phyloP scores from a whole-genome alignment of 2,113 vertebrate genomes.

The Salvelinus alpinus region DNA sequence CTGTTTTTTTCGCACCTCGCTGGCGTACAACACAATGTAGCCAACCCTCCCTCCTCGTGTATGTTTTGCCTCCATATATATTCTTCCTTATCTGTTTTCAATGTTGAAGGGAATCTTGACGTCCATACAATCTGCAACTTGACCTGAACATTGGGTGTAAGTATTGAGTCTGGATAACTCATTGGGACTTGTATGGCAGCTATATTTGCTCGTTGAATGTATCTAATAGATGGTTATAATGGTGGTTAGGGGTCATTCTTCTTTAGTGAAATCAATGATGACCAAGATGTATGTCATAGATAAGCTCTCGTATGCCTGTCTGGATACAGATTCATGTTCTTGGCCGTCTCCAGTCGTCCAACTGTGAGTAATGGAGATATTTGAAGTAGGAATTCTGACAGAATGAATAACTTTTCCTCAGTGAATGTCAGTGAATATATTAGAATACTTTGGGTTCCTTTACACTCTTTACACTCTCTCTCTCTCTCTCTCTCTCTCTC shows the following conservation, averaged over 20 bases:
- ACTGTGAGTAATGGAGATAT: constrained; percentile 6
- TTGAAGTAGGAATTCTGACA: constrained; percentile 18
- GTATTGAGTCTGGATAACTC: too few species aligned
- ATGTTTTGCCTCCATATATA: too few species aligned
- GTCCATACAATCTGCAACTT: too few species aligned
- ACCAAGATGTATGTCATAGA: background rate
- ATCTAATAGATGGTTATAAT: background rate
- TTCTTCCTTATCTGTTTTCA: too few species aligned
- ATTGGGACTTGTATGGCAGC: too few species aligned
- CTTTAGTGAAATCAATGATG: background rate
- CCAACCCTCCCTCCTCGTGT: background rate
- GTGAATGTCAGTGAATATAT: constrained; percentile 11
- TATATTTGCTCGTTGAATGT: background rate
- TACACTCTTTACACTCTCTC: background rate
- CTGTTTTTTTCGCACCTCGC: background rate
- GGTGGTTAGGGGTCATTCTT: background rate
- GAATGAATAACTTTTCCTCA: background rate
- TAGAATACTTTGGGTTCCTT: constrained; percentile 21
- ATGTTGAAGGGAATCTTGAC: too few species aligned
- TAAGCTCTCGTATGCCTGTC: background rate
- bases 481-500: too few species aligned
- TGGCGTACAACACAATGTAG: background rate
- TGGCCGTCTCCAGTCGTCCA: background rate
- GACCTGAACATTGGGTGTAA: too few species aligned
- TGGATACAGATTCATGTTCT: background rate